Evolutionary conservation across 2,797 vertebrate genomes (phyloP), one percentile per base, ranked within the genome.

Genomic region (Mormyrus hasselquistii): DNA sequence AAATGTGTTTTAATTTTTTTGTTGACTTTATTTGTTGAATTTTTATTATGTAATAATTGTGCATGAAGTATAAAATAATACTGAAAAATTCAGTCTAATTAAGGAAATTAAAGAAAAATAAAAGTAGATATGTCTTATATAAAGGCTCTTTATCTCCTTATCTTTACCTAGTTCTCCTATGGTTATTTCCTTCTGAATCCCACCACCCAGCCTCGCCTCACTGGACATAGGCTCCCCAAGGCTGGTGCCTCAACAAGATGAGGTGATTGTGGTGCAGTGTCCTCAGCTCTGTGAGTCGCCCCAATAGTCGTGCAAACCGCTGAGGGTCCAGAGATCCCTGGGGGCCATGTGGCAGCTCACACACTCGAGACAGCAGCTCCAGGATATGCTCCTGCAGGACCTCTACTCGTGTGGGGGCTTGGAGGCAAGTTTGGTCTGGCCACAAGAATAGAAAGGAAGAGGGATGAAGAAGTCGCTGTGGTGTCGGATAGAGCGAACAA

Each of bases 261-360:
- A 96, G 94, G 93, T 99, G 98, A 93, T 99, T 97, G 89, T 99
- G 99, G 89, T 96, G 97, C 92, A 99, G 97, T 12, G 98, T 99
- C 88, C 97, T 93, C 86, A 99, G 93, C 92, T 99, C 98, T 0
- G 99, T 98, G 88, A 99, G 95, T 88, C 98, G 95, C 5, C 98
- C 97, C 91, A 99, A 93, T 79, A 99, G 95, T 55, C 97, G 96
- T 0, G 98, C 98, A 34, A 99, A 98, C 10, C 98, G 96, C 88
- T 98, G 97, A 0, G 97, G 96, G 88, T 96, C 96, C 0, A 95
- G 93, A 0, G 95, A 94, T 89, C 96, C 96, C 82, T 95, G 93
- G 65, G 97, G 96, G 76, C 96, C 97, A 92, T 94, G 96, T 85
- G 94, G 94, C 88, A 96, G 93, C 91, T 96, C 96, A 89, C 98